phyloP scores from a whole-genome alignment of 30 jellyfish, hydroid and myxozoan species.

The Hydractinia symbiolongicarpus region DNA sequence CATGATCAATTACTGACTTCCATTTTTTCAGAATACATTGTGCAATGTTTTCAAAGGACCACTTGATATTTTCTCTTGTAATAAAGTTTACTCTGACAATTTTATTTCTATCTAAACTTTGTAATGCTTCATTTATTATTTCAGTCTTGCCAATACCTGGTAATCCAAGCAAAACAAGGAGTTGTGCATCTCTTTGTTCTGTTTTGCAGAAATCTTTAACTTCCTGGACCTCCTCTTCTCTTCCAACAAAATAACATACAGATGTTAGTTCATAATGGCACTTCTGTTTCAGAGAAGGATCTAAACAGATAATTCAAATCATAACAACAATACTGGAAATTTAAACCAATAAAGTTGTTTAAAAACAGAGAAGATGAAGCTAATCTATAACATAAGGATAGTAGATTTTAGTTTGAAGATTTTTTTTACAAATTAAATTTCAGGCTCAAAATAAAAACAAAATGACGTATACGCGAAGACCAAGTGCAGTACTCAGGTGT shows the following conservation, averaged over 20 bases:
- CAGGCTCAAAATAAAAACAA: too few species aligned
- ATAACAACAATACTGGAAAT: too few species aligned
- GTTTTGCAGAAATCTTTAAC: background rate
- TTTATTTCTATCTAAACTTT: background rate
- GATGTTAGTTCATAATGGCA: background rate
- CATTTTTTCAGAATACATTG: slow-evolving; percentile 3
- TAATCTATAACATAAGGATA: too few species aligned
- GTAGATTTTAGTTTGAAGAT: too few species aligned
- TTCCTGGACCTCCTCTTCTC: background rate
- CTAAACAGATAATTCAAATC: too few species aligned
- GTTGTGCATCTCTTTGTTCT: background rate
- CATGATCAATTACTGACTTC: background rate
- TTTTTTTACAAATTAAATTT: too few species aligned
- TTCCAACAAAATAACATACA: slow-evolving; percentile 11
- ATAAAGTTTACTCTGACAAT: background rate
- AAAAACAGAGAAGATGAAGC: too few species aligned
- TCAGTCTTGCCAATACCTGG: slow-evolving; percentile 13
- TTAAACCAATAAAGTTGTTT: too few species aligned
- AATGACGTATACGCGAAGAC: too few species aligned
- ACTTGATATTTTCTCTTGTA: background rate
- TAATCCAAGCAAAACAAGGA: background rate
- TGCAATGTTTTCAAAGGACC: background rate
- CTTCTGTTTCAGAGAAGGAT: background rate
- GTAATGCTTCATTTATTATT: slow-evolving; percentile 4
- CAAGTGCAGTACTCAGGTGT: too few species aligned